A percentile compares a stretch with the other conserved stretches of the same genome.
phyloP scores from a whole-genome alignment of 2,113 vertebrate genomes.

The Sorex fumeus region DNA sequence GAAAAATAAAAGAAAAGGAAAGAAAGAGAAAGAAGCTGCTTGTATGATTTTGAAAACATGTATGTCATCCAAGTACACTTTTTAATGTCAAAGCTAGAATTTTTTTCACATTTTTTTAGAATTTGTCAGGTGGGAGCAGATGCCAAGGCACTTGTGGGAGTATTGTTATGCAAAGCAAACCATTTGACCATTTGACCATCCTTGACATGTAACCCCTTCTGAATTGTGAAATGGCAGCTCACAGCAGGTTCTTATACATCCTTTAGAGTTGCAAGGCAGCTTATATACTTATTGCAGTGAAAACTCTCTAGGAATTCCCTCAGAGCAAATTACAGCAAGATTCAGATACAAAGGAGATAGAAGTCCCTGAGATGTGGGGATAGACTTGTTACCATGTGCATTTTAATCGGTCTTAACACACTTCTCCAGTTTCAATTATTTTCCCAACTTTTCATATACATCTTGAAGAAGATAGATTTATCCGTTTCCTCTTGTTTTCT shows the following conservation, averaged over 20 bases:
- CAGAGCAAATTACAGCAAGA: background rate
- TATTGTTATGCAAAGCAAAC: background rate
- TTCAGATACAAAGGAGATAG: background rate
- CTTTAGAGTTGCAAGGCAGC: background rate
- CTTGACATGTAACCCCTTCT: background rate
- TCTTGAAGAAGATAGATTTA: constrained; percentile 42
- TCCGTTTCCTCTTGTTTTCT: constrained; percentile 34
- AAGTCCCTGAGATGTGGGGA: background rate
- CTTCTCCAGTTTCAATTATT: constrained; percentile 43
- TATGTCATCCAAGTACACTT: background rate
- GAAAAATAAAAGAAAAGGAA: too few relatives aligned
- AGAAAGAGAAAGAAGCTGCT: background rate
- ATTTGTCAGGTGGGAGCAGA: constrained; percentile 12
- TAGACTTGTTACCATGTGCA: background rate
- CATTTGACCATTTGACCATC: background rate
- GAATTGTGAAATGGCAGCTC: background rate
- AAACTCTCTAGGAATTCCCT: background rate
- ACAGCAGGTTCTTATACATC: background rate
- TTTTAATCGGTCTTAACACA: background rate
- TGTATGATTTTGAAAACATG: constrained; percentile 45
- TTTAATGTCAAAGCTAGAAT: background rate
- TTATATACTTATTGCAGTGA: background rate
- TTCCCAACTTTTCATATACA: constrained; percentile 3
- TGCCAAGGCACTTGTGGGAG: background rate
- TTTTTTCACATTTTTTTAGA: background rate